Base-by-base conservation (phyloP, 1,140 invertebrate genomes). In the Bombus confusus region DNA sequence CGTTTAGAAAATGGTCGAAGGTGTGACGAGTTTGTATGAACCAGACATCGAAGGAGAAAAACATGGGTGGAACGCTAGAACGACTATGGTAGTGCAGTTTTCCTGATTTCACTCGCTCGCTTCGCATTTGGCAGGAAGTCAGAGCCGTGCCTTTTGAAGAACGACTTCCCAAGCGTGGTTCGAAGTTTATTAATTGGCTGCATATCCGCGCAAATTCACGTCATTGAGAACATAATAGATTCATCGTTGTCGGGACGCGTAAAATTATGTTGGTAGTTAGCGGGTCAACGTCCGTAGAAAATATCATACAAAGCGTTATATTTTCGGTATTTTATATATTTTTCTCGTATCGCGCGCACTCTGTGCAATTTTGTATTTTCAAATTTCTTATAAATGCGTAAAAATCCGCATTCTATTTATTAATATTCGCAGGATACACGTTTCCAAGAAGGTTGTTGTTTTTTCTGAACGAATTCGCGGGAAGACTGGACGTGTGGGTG, bases 1-100 rank as follows among this genome's bases (percentile, higher is more conserved):
- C 22, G 28, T 41, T 41, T 80, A 43, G 83, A 72, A 79, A 72
- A 84, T 72, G 39, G 52, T 76, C 74, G 34, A 59, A 15, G n/a
- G 43, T 52, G 12, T 5, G 41, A 39, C 28, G 47, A 15, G 66
- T 31, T 31, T 6, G 62, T n/a, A 15, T 15, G n/a, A 64, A 18
- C n/a, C n/a, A 18, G 2, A 6, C 64, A 15, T 31, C n/a, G 64
- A 66, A n/a, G 15, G n/a, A n/a, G n/a, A 31, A 31, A n/a, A 18
- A 25, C 31, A 10, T 37, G 18, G 47, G 0, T 52, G 47, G 18
- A 22, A 52, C 6, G 8, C 18, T 52, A 8, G 18, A 52, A 52
- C 47, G 47, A 52, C 18, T 52, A 52, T 52, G n/a, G 52, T 39
- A 25, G 28, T 62, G 6, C 25, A 62, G 5, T 25, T n/a, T 22